Conservation (phyloP, 2,797 vertebrate species). For the Scomberomorus guttatus region DNA sequence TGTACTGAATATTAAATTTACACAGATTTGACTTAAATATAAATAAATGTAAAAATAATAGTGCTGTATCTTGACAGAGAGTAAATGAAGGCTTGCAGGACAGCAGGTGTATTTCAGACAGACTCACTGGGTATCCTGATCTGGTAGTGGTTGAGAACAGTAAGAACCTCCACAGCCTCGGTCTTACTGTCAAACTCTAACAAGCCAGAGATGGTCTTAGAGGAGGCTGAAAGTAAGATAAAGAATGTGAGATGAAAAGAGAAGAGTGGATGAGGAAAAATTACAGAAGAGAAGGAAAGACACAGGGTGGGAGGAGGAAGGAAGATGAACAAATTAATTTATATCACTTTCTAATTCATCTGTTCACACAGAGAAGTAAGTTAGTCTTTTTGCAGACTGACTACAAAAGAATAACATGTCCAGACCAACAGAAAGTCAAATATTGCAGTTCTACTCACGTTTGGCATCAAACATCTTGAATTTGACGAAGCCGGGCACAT, state of each 20-base stretch:
- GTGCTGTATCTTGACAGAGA: neutral
- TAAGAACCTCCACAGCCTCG: conserved; percentile 97
- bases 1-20: neutral
- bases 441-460: conserved; percentile 88
- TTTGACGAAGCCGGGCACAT: conserved; percentile 94
- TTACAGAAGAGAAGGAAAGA: neutral
- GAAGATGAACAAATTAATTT: neutral
- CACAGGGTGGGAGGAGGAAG: neutral
- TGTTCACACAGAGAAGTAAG: neutral
- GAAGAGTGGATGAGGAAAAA: neutral
- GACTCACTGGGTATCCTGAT: conserved; percentile 97
- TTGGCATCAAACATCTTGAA: conserved; percentile 98
- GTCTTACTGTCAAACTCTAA: conserved; percentile 97
- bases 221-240: conserved; percentile 86
- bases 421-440: neutral
- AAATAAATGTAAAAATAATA: neutral
- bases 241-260: conserved; percentile 5
- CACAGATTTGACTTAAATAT: neutral
- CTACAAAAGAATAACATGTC: neutral
- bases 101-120: neutral
- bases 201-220: conserved; percentile 96
- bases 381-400: neutral
- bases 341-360: neutral
- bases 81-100: too few species aligned
- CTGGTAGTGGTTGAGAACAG: conserved; percentile 98